Conservation (phyloP, 2,113 vertebrate species). For the Daubentonia madagascariensis region DNA sequence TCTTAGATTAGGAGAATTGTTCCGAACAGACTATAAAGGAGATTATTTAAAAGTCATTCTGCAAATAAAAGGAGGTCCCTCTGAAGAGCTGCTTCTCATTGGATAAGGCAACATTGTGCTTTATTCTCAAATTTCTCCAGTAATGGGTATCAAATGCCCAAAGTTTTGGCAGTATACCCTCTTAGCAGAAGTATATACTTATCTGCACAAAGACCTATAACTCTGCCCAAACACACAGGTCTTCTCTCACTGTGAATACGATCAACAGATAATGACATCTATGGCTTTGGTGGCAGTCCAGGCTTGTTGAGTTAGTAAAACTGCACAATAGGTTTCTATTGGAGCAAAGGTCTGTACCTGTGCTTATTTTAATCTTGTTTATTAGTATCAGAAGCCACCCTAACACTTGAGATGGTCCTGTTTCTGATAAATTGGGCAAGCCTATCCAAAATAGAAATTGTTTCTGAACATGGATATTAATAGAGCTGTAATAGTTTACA, state of each 20-base stretch:
- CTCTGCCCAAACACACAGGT: neutral
- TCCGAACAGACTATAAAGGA: neutral
- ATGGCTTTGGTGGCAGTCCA: neutral
- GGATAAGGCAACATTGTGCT: neutral
- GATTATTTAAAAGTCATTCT: slow-evolving; percentile 6
- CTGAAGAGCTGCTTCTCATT: neutral
- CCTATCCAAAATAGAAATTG: neutral
- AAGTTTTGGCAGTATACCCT: neutral
- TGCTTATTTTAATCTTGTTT: neutral
- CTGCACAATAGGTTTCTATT: neutral
- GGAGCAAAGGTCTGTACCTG: neutral
- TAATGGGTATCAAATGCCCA: neutral
- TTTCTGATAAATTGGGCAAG: neutral
- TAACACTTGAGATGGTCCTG: neutral
- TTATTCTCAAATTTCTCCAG: neutral
- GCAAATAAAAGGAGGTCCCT: neutral
- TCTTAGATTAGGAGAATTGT: neutral
- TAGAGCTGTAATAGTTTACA: neutral
- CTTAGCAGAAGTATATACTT: neutral
- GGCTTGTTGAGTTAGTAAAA: neutral
- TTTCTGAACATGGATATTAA: neutral
- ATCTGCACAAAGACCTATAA: neutral
- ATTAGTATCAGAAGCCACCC: neutral
- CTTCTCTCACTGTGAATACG: neutral
- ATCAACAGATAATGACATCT: neutral